Base-by-base conservation (phyloP, 2,113 vertebrate genomes). In the Chelonoidis abingdonii region DNA sequence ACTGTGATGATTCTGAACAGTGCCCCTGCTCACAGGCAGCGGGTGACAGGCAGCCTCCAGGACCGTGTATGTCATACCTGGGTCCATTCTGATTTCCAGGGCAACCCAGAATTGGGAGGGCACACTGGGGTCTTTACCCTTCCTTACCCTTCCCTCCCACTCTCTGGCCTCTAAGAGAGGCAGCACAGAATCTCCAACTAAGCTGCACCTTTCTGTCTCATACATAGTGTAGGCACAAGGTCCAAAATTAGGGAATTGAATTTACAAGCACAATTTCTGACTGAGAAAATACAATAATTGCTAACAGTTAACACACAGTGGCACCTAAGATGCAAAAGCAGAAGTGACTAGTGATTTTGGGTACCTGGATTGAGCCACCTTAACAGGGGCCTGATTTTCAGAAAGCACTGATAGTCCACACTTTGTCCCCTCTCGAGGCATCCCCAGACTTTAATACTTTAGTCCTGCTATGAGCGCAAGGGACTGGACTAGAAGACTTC, bases 341-440 rank as follows among this genome's bases (percentile, higher is more conserved):
- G 89, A 79, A 44, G 31, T 25, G 75, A 7, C 76, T 79, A 47
- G n/a, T 75, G 89, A 52, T 53, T 90, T 57, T 29, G 82, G 21
- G n/a, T 86, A 69, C 92, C 57, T 4, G 76, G 8, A 62, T 84
- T 35, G 84, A 93, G 54, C 35, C 1, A 80, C 50, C 3, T 1
- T 19, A 75, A 16, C 62, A 10, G 9, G 12, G 25, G 0, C 2
- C 10, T 4, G 65, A 53, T 31, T 27, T 56, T 72, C 87, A 83
- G 49, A 76, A 84, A 38, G n/a, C 25, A 84, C 29, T 22, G 27
- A 80, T 24, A 3, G 35, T 1, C 4, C 27, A 17, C 0, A 5
- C 13, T 8, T 13, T 75, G 50, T 19, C 3, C 59, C 19, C 13
- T 0, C 9, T 72, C 81, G 0, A 2, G 7, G n/a, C 10, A 0